Conservation (phyloP, 2,113 vertebrate genomes). For the Alethe diademata region DNA sequence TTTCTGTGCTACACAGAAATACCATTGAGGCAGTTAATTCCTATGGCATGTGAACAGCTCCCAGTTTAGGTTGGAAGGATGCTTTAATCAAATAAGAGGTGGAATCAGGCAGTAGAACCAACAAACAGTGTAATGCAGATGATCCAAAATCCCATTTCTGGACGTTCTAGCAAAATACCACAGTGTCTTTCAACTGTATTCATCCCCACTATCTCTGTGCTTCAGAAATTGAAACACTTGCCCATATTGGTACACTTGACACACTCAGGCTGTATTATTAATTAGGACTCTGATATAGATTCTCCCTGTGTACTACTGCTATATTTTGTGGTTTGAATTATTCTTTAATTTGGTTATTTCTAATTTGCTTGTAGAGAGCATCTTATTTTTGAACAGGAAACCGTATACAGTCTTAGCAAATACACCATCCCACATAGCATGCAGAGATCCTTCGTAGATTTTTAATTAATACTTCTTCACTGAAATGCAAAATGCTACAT, state of each 20-base stretch:
- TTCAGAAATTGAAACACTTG: neutral
- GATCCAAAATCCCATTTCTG: neutral
- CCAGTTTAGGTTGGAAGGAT: neutral
- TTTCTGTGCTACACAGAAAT: neutral
- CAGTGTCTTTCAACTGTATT: neutral
- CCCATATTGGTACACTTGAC: neutral
- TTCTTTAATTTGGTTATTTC: neutral
- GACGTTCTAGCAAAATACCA: neutral
- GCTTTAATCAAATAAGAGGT: neutral
- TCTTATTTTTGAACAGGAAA: neutral
- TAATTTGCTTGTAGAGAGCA: neutral
- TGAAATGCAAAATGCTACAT: neutral
- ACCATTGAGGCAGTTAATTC: neutral
- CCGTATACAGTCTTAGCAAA: neutral
- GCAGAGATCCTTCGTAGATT: neutral
- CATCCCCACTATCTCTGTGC: neutral
- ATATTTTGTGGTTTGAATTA: neutral
- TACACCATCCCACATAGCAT: neutral
- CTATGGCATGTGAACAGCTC: neutral
- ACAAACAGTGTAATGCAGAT: neutral
- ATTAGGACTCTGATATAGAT: neutral
- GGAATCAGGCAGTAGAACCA: neutral
- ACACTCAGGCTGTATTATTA: neutral
- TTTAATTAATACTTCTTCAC: neutral
- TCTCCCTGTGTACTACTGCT: neutral